A percentile compares a stretch with the other conserved stretches of the same genome.
These are phyloP conservation scores for Dione juno DNA, from an alignment of 2,888 invertebrate genomes.

Conservation along the genomic window DNA sequence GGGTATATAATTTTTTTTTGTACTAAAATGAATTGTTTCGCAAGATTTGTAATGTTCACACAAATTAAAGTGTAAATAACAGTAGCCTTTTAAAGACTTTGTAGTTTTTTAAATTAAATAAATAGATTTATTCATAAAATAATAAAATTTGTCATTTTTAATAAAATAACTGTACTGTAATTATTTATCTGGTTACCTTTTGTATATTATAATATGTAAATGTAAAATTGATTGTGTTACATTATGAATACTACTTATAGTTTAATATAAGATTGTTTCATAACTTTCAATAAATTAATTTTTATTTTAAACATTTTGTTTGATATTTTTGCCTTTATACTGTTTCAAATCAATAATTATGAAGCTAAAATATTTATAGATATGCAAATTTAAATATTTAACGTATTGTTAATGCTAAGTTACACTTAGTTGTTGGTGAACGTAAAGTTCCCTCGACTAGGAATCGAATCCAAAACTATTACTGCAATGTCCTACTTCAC, in stretches of 20 bases:
- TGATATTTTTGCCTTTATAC: slow-evolving; percentile 1
- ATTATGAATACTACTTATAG: slow-evolving; percentile 59
- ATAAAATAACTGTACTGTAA: slow-evolving; percentile 51
- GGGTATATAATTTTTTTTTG: no score
- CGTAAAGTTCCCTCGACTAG: no score
- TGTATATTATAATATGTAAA: slow-evolving; percentile 62
- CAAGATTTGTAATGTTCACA: background rate
- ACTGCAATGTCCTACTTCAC: no score
- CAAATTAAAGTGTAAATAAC: background rate
- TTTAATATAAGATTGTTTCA: slow-evolving; percentile 59
- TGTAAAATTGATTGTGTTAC: slow-evolving; percentile 56
- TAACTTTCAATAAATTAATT: slow-evolving; percentile 74
- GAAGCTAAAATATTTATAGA: no score
- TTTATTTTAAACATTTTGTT: slow-evolving; percentile 52
- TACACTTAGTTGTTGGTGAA: no score
- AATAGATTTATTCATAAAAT: background rate
- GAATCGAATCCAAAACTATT: no score
- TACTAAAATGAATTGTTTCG: no score
- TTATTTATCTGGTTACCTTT: slow-evolving; percentile 70
- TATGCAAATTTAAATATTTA: no score
- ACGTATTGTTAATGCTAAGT: no score
- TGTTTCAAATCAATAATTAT: no score
- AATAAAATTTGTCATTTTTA: slow-evolving; percentile 37
- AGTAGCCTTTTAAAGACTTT: background rate
- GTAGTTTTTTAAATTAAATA: background rate